These are phyloP conservation scores for Psophia crepitans DNA, from an alignment of 2,113 vertebrate species.

Conservation along the genomic window DNA sequence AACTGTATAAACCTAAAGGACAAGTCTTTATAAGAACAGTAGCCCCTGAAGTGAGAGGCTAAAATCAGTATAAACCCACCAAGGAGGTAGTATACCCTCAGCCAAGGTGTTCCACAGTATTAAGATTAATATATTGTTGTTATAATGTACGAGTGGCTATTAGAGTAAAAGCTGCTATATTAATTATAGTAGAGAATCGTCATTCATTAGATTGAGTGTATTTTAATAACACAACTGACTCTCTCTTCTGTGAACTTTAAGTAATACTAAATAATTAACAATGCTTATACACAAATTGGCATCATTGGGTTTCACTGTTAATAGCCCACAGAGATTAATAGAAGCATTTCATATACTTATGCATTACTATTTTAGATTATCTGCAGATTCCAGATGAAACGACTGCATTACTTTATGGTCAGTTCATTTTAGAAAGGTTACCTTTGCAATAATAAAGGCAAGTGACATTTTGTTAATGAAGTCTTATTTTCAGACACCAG, in stretches of 20 bases:
- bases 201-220: neutral
- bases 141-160: neutral
- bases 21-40: neutral
- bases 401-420: neutral
- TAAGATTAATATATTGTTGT: neutral
- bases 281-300: neutral
- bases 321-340: neutral
- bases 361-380: constrained; percentile 11
- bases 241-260: neutral
- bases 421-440: constrained; percentile 38
- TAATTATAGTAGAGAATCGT: neutral
- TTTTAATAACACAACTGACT: neutral
- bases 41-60: neutral
- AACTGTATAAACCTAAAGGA: neutral
- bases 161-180: neutral
- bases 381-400: neutral
- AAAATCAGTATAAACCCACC: neutral
- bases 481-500: neutral
- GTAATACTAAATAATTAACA: constrained; percentile 30
- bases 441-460: neutral
- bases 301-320: neutral
- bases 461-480: constrained; percentile 40
- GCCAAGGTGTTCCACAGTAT: neutral
- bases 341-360: neutral
- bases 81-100: neutral